Percentiles rank a stretch among this genome's conserved stretches.
Evolutionary conservation across 2,797 vertebrate genomes (phyloP).

Genomic region (Chelon labrosus): DNA sequence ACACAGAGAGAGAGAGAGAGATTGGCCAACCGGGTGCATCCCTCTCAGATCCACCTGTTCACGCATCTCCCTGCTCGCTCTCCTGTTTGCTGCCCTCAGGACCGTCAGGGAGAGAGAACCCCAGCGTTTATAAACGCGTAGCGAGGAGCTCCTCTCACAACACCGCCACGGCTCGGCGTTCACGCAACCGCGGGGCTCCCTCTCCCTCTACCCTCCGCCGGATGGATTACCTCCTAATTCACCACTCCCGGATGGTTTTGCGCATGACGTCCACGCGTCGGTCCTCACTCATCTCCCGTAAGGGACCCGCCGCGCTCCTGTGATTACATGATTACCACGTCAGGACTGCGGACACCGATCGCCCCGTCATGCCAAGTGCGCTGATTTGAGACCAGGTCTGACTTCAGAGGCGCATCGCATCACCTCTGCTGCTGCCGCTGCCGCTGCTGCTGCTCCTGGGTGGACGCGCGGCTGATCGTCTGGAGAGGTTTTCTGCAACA

Average conservation of each 20-base stretch:
- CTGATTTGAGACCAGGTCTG: slow-evolving; percentile 51
- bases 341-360: slow-evolving; percentile 3
- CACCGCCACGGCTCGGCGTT: slow-evolving; percentile 17
- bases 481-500: slow-evolving; percentile 55
- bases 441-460: slow-evolving; percentile 7
- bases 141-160: slow-evolving; percentile 34
- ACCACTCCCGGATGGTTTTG: slow-evolving; percentile 41
- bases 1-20: neutral
- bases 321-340: slow-evolving; percentile 8
- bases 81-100: slow-evolving; percentile 47
- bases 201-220: slow-evolving; percentile 24
- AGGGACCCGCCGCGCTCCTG: neutral
- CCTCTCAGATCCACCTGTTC: slow-evolving; percentile 82
- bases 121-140: slow-evolving; percentile 26
- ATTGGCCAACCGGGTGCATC: slow-evolving; percentile 5
- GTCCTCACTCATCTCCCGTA: neutral
- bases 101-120: slow-evolving; percentile 37
- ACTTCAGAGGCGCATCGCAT: slow-evolving; percentile 35
- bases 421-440: neutral
- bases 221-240: slow-evolving; percentile 65
- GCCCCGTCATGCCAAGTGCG: slow-evolving; percentile 14
- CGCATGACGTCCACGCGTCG: slow-evolving; percentile 31
- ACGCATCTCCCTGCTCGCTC: slow-evolving; percentile 45
- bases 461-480: slow-evolving; percentile 42
- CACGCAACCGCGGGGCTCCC: slow-evolving; percentile 21